phyloP scores from a whole-genome alignment of 2,797 vertebrate genomes.

The Danio choprae region DNA sequence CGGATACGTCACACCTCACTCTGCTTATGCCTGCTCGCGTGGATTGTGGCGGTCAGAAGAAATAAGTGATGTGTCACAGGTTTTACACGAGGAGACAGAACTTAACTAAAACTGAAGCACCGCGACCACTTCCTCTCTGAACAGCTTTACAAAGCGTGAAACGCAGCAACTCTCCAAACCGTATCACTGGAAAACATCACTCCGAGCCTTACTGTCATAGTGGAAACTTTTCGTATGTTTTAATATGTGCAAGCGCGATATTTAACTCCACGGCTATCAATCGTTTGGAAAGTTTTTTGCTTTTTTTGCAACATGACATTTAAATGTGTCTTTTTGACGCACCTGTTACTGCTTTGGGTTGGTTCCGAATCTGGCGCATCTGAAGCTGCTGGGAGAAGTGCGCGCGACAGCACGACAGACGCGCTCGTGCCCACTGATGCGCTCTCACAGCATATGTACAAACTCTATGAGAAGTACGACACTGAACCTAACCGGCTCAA shows the following conservation, averaged over 20 bases:
- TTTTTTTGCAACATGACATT: conserved; percentile 67
- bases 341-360: conserved; percentile 62
- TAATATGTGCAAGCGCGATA: not conserved
- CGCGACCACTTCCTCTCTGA: not conserved
- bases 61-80: conserved; percentile 69
- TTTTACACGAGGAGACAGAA: conserved; percentile 22
- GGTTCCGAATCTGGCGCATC: conserved; percentile 50
- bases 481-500: conserved; percentile 78
- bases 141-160: conserved; percentile 1
- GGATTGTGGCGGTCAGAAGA: conserved; percentile 68
- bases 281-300: conserved; percentile 35
- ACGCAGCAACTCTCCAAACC: not conserved
- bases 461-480: conserved; percentile 90
- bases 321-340: conserved; percentile 63
- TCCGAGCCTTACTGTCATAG: not conserved
- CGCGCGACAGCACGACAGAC: conserved; percentile 60
- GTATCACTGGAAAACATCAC: conserved; percentile 20
- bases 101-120: not conserved
- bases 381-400: conserved; percentile 50
- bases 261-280: not conserved
- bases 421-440: conserved; percentile 74
- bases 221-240: conserved; percentile 1
- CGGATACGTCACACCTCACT: conserved; percentile 72
- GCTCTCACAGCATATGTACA: conserved; percentile 88
- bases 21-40: conserved; percentile 62